Evolutionary conservation across 2,113 vertebrate species (phyloP).

Genomic region (Fukomys damarensis): DNA sequence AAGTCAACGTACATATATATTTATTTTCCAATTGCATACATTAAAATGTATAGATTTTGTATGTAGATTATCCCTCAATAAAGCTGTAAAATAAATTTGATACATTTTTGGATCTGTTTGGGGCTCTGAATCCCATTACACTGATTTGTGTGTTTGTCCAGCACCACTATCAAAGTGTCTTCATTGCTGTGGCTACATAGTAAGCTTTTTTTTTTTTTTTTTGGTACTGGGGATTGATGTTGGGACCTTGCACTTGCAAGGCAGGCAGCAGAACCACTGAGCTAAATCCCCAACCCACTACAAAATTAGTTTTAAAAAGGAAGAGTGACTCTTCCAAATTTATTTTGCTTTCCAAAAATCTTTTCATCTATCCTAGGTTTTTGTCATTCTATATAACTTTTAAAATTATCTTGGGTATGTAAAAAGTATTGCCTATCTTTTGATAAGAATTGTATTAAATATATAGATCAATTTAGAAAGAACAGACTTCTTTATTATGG

Average conservation of each 20-base stretch:
- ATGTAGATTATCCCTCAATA: neutral
- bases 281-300: too few species aligned
- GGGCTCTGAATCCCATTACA: neutral
- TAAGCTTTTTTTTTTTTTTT: too few species aligned
- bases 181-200: neutral
- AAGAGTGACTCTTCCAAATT: neutral
- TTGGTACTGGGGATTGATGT: too few species aligned
- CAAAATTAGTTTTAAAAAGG: too few species aligned
- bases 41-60: neutral
- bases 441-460: neutral
- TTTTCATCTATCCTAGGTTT: neutral
- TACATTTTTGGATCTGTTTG: neutral
- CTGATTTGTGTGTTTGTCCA: neutral
- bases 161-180: neutral
- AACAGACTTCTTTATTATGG: neutral
- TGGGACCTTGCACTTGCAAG: too few species aligned
- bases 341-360: neutral
- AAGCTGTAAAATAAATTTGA: neutral
- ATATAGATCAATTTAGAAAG: neutral
- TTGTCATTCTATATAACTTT: neutral
- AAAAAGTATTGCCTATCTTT: neutral
- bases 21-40: neutral
- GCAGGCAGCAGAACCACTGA: too few species aligned
- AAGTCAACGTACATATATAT: neutral
- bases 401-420: neutral